Evolutionary conservation across 2,113 vertebrate genomes (phyloP).

Genomic region (Petaurus breviceps): DNA sequence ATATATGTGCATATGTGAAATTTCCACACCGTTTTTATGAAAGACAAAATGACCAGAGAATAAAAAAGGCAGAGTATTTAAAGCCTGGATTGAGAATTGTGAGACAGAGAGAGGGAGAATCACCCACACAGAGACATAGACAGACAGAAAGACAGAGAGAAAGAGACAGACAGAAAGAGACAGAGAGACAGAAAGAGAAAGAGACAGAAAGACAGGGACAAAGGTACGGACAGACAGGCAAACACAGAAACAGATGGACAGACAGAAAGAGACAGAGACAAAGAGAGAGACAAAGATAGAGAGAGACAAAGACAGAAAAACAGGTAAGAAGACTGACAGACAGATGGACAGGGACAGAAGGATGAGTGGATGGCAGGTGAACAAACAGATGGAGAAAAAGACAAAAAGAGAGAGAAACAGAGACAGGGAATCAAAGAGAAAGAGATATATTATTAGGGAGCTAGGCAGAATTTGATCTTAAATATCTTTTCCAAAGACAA

Average conservation of each 20-base stretch:
- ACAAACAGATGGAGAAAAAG: not conserved
- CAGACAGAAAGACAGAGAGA: not conserved
- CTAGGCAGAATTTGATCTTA: slow-evolving; percentile 75
- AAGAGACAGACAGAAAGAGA: not conserved
- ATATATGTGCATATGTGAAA: not conserved
- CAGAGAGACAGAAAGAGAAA: too few relatives aligned
- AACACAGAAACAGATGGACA: too few relatives aligned
- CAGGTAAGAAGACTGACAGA: not conserved
- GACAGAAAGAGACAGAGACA: too few relatives aligned
- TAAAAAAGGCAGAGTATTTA: slow-evolving; percentile 66
- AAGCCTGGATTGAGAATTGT: slow-evolving; percentile 63
- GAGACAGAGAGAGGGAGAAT: not conserved
- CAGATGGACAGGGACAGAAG: not conserved
- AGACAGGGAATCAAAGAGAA: not conserved
- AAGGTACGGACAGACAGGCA: not conserved
- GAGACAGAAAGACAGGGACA: not conserved
- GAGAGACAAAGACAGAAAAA: not conserved
- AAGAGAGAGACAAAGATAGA: too few relatives aligned
- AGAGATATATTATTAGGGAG: not conserved
- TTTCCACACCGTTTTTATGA: slow-evolving; percentile 50
- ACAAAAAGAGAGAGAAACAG: not conserved
- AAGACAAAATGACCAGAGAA: slow-evolving; percentile 44
- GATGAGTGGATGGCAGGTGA: not conserved
- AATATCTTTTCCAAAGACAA: slow-evolving; percentile 66
- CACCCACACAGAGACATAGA: not conserved